Evolutionary conservation across 2,113 vertebrate species (phyloP).

Genomic region (Anthoscopus minutus): DNA sequence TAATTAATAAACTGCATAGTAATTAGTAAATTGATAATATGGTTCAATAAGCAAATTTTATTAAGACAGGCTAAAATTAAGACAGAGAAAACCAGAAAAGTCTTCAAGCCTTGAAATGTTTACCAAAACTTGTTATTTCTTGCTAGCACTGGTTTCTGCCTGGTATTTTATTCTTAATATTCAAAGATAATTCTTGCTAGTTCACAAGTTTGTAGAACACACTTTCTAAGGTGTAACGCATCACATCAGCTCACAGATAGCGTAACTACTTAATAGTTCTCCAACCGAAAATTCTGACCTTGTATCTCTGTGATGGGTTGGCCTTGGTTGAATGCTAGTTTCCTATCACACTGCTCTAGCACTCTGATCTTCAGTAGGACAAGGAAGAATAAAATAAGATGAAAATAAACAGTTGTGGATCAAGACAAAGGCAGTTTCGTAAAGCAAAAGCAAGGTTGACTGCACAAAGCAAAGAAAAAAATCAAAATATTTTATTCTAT

Average conservation of each 20-base stretch:
- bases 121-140: not conserved
- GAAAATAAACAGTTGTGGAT: not conserved
- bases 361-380: not conserved
- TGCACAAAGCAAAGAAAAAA: not conserved
- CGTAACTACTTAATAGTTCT: not conserved
- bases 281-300: not conserved
- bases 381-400: not conserved
- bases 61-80: not conserved
- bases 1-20: not conserved
- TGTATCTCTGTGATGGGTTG: not conserved
- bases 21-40: not conserved
- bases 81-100: not conserved
- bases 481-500: not conserved
- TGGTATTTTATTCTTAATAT: not conserved
- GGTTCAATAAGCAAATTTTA: not conserved
- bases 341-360: not conserved
- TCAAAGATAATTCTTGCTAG: not conserved
- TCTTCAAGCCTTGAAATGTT: not conserved
- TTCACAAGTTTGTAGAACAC: not conserved
- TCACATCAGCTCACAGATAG: not conserved
- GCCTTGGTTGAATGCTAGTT: not conserved
- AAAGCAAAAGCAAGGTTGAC: not conserved
- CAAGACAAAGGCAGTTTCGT: not conserved
- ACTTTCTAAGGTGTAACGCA: not conserved
- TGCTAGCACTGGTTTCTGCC: not conserved